Evolutionary conservation across 2,888 invertebrate species (phyloP).

Genomic region (Chloromyia formosa): DNA sequence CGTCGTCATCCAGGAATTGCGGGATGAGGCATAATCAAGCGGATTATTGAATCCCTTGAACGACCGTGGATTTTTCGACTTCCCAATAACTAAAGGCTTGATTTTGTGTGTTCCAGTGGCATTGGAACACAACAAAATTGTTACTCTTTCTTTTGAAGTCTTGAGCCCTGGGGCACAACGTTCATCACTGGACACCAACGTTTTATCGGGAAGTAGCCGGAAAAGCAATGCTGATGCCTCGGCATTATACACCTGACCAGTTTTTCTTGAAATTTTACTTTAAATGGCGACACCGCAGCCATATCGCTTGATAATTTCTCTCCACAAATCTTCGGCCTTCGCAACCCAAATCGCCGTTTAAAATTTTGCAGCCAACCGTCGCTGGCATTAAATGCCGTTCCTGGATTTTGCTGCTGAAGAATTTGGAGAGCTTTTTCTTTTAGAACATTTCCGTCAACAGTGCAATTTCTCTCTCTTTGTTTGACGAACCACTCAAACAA

Average conservation of each 20-base stretch:
- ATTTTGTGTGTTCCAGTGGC: too few relatives aligned
- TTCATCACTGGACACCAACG: background rate
- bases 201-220: background rate
- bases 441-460: too few relatives aligned
- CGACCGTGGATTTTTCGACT: background rate
- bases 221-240: background rate
- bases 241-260: background rate
- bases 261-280: background rate
- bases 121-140: background rate
- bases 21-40: background rate
- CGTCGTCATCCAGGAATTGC: background rate
- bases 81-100: background rate
- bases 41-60: background rate
- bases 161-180: background rate
- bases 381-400: too few relatives aligned
- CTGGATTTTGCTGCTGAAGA: too few relatives aligned
- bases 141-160: background rate
- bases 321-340: background rate
- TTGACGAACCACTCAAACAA: too few relatives aligned
- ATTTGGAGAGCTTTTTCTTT: too few relatives aligned
- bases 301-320: background rate
- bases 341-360: constrained; percentile 1
- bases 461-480: too few relatives aligned
- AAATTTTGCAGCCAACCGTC: constrained; percentile 2
- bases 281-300: background rate